Base-by-base conservation (phyloP, 2,113 vertebrate genomes). In the Corvus moneduloides region DNA sequence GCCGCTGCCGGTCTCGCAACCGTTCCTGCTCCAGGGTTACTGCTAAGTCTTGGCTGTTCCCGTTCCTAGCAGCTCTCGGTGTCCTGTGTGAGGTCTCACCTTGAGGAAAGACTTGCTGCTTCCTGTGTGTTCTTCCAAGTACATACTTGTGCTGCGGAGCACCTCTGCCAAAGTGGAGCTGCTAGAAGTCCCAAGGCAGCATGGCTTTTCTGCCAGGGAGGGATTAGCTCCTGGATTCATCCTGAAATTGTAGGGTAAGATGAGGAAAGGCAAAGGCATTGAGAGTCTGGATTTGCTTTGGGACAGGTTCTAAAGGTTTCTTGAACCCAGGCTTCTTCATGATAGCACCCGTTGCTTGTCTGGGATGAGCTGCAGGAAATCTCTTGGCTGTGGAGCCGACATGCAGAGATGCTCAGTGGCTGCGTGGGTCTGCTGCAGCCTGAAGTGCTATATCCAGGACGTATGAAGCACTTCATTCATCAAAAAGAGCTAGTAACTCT, bases 141-240 rank as follows among this genome's bases (percentile, higher is more conserved):
- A 5, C 1, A 0, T 24, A 2, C 51, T 55, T 2, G 5, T 75
- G 64, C 69, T 4, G 1, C 0, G 7, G 52, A 27, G 41, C n/a
- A 27, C 43, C 27, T 41, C 33, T 76, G 79, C 49, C 7, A 4
- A 27, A 48, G 58, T 3, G 20, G 32, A 56, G 63, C 41, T 75
- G 48, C 26, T 79, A 1, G 17, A 46, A 4, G 2, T 52, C 58
- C 52, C 0, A 1, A 68, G 52, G 83, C 54, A 49, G 30, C 1
- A 0, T 20, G 68, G 62, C 30, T 72, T 77, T 69, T 67, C 77
- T 89, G 39, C 37, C 68, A 72, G 26, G 11, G 37, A 28, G 55
- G 26, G 15, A 16, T 39, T 75, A 89, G 51, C 46, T 69, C 22
- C n/a, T 48, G 51, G n/a, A 23, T 89, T 76, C 22, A 27, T 55